Conservation (phyloP, 2,888 invertebrate species). For the Spodoptera exigua region DNA sequence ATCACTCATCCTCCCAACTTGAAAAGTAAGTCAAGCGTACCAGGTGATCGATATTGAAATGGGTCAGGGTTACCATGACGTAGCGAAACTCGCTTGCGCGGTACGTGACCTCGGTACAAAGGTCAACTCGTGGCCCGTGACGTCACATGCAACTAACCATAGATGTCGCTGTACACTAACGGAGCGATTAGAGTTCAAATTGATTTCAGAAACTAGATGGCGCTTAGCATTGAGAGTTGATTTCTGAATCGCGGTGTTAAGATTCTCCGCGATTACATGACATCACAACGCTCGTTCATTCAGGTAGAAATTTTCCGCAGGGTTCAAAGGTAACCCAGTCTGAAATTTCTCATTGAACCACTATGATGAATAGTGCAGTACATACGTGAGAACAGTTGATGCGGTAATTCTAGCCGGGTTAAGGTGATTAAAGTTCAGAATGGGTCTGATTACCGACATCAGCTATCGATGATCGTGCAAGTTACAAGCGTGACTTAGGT, state of each 20-base stretch:
- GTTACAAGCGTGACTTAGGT: conserved; percentile 49
- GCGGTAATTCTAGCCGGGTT: too few species aligned
- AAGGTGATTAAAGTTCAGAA: conserved; percentile 63
- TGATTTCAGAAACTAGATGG: conserved; percentile 36
- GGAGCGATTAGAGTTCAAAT: neutral
- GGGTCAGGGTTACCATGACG: conserved; percentile 19
- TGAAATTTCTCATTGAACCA: conserved; percentile 40
- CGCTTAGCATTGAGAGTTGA: conserved; percentile 20
- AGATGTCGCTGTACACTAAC: conserved; percentile 13
- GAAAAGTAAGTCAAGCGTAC: neutral
- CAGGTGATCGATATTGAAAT: neutral
- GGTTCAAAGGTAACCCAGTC: too few species aligned
- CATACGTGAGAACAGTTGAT: too few species aligned
- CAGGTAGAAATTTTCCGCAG: too few species aligned
- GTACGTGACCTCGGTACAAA: conserved; percentile 1
- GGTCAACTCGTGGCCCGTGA: conserved; percentile 15
- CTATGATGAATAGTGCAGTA: conserved; percentile 66
- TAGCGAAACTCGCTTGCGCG: conserved; percentile 6
- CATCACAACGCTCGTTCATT: neutral
- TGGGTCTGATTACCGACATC: conserved; percentile 41
- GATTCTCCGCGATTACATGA: conserved; percentile 33
- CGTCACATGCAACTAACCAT: neutral
- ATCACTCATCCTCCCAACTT: too few species aligned
- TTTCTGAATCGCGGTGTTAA: conserved; percentile 28
- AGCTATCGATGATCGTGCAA: conserved; percentile 70